Conservation (phyloP, 1,140 invertebrate genomes). For the Schlechtendalia chinensis region DNA sequence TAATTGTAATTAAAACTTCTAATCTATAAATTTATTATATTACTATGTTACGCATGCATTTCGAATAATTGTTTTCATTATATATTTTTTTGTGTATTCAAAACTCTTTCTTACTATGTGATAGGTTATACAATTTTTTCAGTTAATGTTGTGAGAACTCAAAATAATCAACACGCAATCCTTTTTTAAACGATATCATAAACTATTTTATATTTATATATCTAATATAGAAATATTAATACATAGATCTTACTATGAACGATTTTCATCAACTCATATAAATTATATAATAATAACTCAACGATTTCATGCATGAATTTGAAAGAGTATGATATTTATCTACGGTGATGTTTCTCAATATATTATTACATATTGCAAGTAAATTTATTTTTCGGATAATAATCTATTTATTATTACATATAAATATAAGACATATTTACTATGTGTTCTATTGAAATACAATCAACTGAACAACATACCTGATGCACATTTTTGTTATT, state of each 20-base stretch:
- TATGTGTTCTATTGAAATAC: neutral
- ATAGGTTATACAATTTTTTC: conserved; percentile 15
- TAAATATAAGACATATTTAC: neutral
- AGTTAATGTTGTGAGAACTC: neutral
- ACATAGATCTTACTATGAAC: neutral
- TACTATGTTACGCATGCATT: neutral
- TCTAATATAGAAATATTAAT: neutral
- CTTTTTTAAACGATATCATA: neutral
- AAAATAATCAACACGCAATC: neutral
- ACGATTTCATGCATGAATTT: conserved; percentile 30
- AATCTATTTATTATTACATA: neutral
- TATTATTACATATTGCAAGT: neutral
- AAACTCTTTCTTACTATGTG: neutral
- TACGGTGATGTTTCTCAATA: neutral
- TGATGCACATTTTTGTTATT: neutral
- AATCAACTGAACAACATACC: neutral
- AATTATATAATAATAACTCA: conserved; percentile 8
- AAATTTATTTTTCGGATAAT: neutral
- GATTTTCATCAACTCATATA: conserved; percentile 19
- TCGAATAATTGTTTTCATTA: neutral
- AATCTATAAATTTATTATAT: too few relatives aligned
- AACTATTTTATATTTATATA: neutral
- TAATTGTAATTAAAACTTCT: too few relatives aligned
- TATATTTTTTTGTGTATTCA: neutral
- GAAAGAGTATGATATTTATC: neutral